Conservation (phyloP, 2,888 invertebrate genomes). For the Oligia strigilis region DNA sequence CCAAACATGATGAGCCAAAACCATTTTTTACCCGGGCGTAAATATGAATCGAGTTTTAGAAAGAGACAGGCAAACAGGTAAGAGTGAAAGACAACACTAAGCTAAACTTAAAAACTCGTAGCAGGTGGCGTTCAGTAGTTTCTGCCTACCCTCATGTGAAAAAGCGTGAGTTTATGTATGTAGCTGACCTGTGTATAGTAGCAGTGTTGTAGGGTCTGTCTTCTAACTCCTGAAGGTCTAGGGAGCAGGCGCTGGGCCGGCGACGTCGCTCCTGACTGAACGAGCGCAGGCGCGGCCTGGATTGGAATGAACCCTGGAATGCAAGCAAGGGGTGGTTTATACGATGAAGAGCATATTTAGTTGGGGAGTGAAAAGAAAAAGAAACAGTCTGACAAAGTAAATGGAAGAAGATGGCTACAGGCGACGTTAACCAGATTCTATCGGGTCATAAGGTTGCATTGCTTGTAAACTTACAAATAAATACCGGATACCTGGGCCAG, state of each 20-base stretch:
- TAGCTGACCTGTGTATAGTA: conserved; percentile 80
- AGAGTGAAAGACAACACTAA: neutral
- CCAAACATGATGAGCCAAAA: too few species aligned
- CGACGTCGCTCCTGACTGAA: conserved; percentile 81
- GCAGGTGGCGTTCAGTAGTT: too few species aligned
- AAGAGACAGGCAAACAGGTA: neutral
- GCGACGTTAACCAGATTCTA: neutral
- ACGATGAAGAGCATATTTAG: too few species aligned
- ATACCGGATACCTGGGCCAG: too few species aligned
- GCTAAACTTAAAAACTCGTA: too few species aligned
- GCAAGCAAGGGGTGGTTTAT: too few species aligned
- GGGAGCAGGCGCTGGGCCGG: conserved; percentile 78
- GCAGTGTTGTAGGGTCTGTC: conserved; percentile 76
- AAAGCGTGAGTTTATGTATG: neutral
- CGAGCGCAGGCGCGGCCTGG: conserved; percentile 79
- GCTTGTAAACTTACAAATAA: too few species aligned
- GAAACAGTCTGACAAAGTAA: too few species aligned
- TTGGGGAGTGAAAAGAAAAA: too few species aligned
- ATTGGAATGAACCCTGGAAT: conserved; percentile 75
- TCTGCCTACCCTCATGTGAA: neutral
- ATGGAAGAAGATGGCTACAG: neutral
- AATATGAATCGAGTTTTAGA: neutral
- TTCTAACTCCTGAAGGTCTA: conserved; percentile 74
- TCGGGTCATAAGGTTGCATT: too few species aligned
- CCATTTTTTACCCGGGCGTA: too few species aligned